A percentile compares a stretch with the other conserved stretches of the same genome.
Evolutionary conservation across 35 echinoderm and acorn worm genomes (phyloP).

Genomic region (Anneissia japonica): DNA sequence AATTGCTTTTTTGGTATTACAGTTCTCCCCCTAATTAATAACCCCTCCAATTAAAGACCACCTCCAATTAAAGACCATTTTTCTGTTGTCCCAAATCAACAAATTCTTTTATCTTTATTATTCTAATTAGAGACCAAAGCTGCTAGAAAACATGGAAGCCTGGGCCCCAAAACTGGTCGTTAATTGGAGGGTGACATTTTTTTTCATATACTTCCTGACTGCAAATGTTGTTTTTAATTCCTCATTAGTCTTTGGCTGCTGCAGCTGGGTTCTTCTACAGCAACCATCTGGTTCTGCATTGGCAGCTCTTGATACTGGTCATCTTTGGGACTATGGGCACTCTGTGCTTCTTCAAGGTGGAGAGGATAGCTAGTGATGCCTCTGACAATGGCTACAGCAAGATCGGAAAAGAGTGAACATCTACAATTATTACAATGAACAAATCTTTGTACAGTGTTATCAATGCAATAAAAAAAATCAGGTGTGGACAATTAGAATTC

Average conservation of each 20-base stretch:
- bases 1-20: too few species aligned
- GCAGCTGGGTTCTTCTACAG: conserved; percentile 83
- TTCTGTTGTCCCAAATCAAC: too few species aligned
- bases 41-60: too few species aligned
- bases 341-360: conserved; percentile 67
- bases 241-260: conserved; percentile 62
- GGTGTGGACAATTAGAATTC: too few species aligned
- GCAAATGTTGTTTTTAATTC: neutral
- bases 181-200: too few species aligned
- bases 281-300: conserved; percentile 55
- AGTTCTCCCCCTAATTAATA: too few species aligned
- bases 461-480: conserved; percentile 2
- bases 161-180: too few species aligned
- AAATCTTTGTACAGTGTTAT: too few species aligned
- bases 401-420: conserved; percentile 22
- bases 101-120: too few species aligned
- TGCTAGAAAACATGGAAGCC: too few species aligned
- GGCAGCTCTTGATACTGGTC: conserved; percentile 74
- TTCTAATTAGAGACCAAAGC: too few species aligned
- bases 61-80: too few species aligned
- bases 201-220: neutral
- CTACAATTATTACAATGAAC: neutral
- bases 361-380: conserved; percentile 21
- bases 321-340: conserved; percentile 65
- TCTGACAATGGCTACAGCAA: conserved; percentile 14